These are phyloP conservation scores for Nemotelus pantherinus DNA, from an alignment of 2,888 invertebrate genomes.

Conservation along the genomic window DNA sequence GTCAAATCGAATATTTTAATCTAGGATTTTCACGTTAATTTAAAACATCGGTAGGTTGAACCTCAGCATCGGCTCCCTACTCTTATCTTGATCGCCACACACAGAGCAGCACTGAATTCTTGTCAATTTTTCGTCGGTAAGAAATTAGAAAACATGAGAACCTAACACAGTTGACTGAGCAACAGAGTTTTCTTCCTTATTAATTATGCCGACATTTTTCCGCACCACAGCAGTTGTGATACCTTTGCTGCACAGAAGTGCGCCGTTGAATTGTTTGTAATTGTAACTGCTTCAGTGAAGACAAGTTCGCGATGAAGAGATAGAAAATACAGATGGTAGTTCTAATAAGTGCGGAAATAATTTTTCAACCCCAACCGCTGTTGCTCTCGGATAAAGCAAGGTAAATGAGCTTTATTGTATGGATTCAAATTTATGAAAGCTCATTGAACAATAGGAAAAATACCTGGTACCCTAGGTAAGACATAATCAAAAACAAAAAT, in stretches of 20 bases:
- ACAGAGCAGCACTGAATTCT: background rate
- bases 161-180: slow-evolving; percentile 8
- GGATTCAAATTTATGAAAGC: no score
- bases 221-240: background rate
- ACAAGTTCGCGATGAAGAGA: background rate
- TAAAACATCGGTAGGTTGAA: slow-evolving; percentile 21
- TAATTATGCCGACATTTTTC: slow-evolving; percentile 35
- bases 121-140: slow-evolving; percentile 17
- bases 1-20: slow-evolving; percentile 27
- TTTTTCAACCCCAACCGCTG: no score
- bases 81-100: slow-evolving; percentile 37
- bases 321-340: no score
- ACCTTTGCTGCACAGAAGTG: background rate
- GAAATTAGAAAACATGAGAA: slow-evolving; percentile 37
- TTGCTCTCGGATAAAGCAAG: no score
- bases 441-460: no score
- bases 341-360: no score
- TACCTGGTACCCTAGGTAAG: no score
- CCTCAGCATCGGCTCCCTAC: background rate
- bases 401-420: no score
- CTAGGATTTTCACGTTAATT: slow-evolving; percentile 33
- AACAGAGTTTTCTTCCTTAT: slow-evolving; percentile 17
- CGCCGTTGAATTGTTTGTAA: background rate
- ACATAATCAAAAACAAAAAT: no score
- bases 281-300: background rate